Evolutionary conservation across 2,888 invertebrate species (phyloP), one percentile per base, ranked within the genome.

Genomic region (Tuberolachnus salignus): DNA sequence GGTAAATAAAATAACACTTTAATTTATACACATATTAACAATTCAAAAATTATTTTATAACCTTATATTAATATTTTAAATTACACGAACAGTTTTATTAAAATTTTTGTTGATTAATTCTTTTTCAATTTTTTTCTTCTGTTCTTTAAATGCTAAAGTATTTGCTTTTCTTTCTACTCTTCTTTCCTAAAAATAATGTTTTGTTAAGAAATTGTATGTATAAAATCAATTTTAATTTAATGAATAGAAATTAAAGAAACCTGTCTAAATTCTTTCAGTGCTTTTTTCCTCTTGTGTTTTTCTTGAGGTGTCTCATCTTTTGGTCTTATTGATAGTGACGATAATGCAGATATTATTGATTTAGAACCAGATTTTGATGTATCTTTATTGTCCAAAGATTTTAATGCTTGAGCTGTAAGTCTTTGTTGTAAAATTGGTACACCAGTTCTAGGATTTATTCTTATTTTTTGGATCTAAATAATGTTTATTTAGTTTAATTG

Each of bases 101-200:
- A 80, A 51, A 84, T 87, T 90, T 83, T 92, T 92, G 85, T 94
- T 94, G 81, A 93, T 85, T 83, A 90, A 86, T 67, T 93, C 91
- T 85, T 93, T 93, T 84, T 91, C 91, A 84, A 94, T 93, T 4
- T 91, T 87, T 83, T 93, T 92, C 86, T 92, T 92, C 84, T 95
- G 94, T 83, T 94, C 92, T 84, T 92, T 94, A 84, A 95, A 95
- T 0, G 93, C 94, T 51, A 90, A 87, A 14, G 89, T 88, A 84
- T 95, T 95, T 0, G 91, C 90, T 85, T 95, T 95, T 86, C 91
- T 91, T 85, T 95, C 95, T 72, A 90, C 84, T 84, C 94, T 88
- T 82, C 95, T 89, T 84, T 94, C 94, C 86, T 87, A 80, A 74
- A 84, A 83, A 81, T 23, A 74, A 81, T 3, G 21, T 71, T 21